These are phyloP conservation scores for Sussaba pulchella DNA, from an alignment of 2,888 invertebrate species.

Conservation along the genomic window DNA sequence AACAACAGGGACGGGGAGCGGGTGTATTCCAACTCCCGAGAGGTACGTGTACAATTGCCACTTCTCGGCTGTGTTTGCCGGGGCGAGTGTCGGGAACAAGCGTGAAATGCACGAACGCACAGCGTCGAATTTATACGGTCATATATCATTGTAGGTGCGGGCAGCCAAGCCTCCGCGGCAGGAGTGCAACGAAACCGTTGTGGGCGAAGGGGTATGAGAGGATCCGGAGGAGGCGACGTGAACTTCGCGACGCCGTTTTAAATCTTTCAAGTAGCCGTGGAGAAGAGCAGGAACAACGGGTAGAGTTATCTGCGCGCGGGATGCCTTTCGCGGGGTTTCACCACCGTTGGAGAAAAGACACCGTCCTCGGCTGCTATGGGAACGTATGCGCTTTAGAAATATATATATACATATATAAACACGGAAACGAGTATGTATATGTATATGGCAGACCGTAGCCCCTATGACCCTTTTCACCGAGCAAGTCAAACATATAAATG, in stretches of 20 bases:
- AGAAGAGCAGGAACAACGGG: conserved; percentile 41
- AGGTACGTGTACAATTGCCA: conserved; percentile 61
- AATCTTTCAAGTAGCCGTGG: conserved; percentile 67
- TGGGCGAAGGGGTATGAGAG: conserved; percentile 55
- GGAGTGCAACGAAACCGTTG: conserved; percentile 35
- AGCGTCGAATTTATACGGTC: conserved; percentile 63
- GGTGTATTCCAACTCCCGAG: conserved; percentile 45
- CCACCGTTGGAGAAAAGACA: conserved; percentile 47
- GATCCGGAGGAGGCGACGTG: conserved; percentile 59
- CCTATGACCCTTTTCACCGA: conserved; percentile 70
- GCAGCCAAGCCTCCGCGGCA: conserved; percentile 34
- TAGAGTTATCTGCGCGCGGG: conserved; percentile 64
- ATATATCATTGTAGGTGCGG: conserved; percentile 65
- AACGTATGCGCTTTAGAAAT: conserved; percentile 5
- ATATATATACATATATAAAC: background rate
- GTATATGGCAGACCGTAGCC: conserved; percentile 24
- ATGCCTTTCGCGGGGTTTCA: conserved; percentile 46
- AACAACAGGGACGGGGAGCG: conserved; percentile 29
- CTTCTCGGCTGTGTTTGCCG: conserved; percentile 47
- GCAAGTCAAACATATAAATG: conserved; percentile 78
- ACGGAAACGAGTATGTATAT: no score
- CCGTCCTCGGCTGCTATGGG: conserved; percentile 26
- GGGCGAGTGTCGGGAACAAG: conserved; percentile 60
- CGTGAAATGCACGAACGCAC: conserved; percentile 66
- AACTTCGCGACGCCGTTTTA: conserved; percentile 67